These are phyloP conservation scores for Anabas testudineus DNA, from an alignment of 2,797 vertebrate species.

Conservation along the genomic window DNA sequence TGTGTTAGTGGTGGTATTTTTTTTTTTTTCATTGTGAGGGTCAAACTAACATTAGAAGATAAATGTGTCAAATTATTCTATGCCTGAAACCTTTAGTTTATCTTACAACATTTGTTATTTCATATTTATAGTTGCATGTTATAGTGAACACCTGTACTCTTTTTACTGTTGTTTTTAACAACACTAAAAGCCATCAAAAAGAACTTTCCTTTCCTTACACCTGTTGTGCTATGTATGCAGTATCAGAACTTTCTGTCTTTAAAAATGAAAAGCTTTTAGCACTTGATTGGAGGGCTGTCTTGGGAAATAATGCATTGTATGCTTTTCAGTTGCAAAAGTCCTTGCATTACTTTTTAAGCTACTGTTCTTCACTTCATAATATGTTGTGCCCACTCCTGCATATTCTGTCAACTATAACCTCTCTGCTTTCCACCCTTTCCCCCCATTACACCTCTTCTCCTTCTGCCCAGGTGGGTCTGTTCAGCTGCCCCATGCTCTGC, in stretches of 20 bases:
- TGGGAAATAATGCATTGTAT: not conserved
- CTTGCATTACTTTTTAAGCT: not conserved
- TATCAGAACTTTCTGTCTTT: not conserved
- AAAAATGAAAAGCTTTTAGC: not conserved
- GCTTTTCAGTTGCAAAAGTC: not conserved
- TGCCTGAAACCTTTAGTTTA: not conserved
- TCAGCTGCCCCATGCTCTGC: slow-evolving; percentile 65
- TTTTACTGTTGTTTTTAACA: too few species aligned
- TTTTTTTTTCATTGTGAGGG: slow-evolving; percentile 14
- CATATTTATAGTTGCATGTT: not conserved
- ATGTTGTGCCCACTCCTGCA: slow-evolving; percentile 9
- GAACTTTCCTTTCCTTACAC: too few species aligned
- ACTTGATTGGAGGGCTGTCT: not conserved
- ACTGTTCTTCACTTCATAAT: slow-evolving; percentile 21
- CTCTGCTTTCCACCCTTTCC: slow-evolving; percentile 30
- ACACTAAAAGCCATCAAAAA: too few species aligned
- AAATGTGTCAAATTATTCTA: slow-evolving; percentile 27
- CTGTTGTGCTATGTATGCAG: not conserved
- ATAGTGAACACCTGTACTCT: not conserved
- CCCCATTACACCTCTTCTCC: slow-evolving; percentile 32
- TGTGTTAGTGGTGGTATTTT: slow-evolving; percentile 21
- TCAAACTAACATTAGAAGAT: slow-evolving; percentile 5
- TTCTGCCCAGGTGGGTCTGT: slow-evolving; percentile 65
- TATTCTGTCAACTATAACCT: slow-evolving; percentile 38
- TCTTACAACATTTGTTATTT: not conserved